Evolutionary conservation across 2,888 invertebrate species (phyloP).

Genomic region (Nebria brevicollis): DNA sequence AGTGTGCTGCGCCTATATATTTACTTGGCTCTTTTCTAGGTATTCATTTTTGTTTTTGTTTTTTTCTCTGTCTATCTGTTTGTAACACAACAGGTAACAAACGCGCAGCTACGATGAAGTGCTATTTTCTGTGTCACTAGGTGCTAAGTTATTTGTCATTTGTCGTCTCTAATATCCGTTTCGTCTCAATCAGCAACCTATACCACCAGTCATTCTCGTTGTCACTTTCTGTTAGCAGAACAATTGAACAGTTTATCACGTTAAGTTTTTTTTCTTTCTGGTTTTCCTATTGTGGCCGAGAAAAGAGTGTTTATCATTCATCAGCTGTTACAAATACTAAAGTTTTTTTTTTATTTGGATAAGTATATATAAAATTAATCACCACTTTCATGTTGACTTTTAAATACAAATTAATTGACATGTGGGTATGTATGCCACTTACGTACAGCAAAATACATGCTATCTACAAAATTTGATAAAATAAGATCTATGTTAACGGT

Average conservation of each 20-base stretch:
- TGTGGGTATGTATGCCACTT: too few relatives aligned
- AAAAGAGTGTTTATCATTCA: not conserved
- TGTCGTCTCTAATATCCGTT: slow-evolving; percentile 44
- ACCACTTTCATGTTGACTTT: too few relatives aligned
- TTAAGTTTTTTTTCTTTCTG: slow-evolving; percentile 35
- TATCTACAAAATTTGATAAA: not conserved
- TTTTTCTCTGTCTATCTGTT: not conserved
- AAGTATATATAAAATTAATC: too few relatives aligned
- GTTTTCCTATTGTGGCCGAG: not conserved
- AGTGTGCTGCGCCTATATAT: not conserved
- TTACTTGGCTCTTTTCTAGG: not conserved
- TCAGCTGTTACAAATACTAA: too few relatives aligned
- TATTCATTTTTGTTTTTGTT: not conserved
- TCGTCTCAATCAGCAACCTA: slow-evolving; percentile 41
- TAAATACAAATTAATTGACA: too few relatives aligned
- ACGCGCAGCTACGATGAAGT: slow-evolving; percentile 23
- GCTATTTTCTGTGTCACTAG: slow-evolving; percentile 40
- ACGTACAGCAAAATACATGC: not conserved
- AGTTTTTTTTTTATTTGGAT: too few relatives aligned
- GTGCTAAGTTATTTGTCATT: slow-evolving; percentile 44
- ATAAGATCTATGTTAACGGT: not conserved
- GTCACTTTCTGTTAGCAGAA: slow-evolving; percentile 39
- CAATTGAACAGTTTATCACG: slow-evolving; percentile 28
- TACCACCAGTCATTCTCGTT: slow-evolving; percentile 31
- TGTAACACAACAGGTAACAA: slow-evolving; percentile 39